Evolutionary conservation across 35 echinoderm and acorn worm genomes (phyloP).

Genomic region (Apostichopus parvimensis): DNA sequence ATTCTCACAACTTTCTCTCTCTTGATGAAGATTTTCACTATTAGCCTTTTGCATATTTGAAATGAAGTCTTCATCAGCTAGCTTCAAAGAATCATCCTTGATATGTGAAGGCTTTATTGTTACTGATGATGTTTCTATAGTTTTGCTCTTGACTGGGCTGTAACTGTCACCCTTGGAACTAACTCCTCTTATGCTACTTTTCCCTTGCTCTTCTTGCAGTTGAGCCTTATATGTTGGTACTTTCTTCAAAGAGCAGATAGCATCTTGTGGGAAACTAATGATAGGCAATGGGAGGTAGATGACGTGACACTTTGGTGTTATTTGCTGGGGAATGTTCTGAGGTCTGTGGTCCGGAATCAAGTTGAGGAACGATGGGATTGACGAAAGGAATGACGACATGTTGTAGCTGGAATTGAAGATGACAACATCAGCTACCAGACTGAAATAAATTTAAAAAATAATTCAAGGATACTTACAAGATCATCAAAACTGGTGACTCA

Average conservation of each 20-base stretch:
- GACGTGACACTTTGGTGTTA: conserved; percentile 85
- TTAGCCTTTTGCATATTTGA: too few relatives aligned
- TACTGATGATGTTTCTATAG: not conserved
- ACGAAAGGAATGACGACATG: conserved; percentile 84
- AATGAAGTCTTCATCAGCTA: not conserved
- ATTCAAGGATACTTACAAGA: not conserved
- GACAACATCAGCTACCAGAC: conserved; percentile 83
- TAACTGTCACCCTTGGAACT: not conserved
- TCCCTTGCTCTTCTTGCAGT: too few relatives aligned
- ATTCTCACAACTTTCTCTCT: too few relatives aligned
- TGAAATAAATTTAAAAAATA: conserved; percentile 39
- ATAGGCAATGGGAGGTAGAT: conserved; percentile 80
- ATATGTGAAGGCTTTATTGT: not conserved
- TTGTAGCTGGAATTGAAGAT: conserved; percentile 91
- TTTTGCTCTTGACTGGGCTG: not conserved
- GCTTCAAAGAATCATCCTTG: not conserved
- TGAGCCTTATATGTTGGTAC: too few relatives aligned
- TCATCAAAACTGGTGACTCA: not conserved
- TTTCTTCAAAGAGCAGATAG: not conserved
- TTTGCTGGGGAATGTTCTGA: conserved; percentile 55
- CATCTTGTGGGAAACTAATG: not conserved
- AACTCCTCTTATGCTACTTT: too few relatives aligned
- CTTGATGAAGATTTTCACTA: too few relatives aligned
- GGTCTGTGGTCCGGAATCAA: conserved; percentile 83
- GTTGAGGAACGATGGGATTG: conserved; percentile 84